These are phyloP conservation scores for Serrognathus titanus DNA, from an alignment of 2,888 invertebrate species.

Conservation along the genomic window DNA sequence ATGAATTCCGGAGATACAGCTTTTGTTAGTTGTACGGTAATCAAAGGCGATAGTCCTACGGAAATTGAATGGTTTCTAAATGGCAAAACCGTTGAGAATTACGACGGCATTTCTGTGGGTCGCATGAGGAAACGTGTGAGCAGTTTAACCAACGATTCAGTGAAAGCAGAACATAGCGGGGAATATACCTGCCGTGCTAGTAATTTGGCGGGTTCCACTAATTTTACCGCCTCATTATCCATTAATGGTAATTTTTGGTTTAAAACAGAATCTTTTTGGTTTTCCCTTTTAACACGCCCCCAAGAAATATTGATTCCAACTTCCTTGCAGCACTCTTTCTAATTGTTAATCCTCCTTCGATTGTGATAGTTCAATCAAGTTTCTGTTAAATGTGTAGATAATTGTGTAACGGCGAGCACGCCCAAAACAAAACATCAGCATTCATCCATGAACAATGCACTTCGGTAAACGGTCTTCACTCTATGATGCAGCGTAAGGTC, in stretches of 20 bases:
- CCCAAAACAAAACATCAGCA: too few species aligned
- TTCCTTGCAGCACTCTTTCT: neutral
- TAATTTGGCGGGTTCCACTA: slow-evolving; percentile 65
- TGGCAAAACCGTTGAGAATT: slow-evolving; percentile 44
- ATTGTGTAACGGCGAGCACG: too few species aligned
- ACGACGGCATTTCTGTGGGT: slow-evolving; percentile 55
- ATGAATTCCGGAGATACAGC: slow-evolving; percentile 73
- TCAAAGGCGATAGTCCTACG: slow-evolving; percentile 76
- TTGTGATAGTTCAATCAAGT: too few species aligned
- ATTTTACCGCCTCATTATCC: slow-evolving; percentile 32
- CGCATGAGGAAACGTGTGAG: slow-evolving; percentile 64
- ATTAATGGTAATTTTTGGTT: slow-evolving; percentile 27
- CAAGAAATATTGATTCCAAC: neutral
- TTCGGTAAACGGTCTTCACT: too few species aligned
- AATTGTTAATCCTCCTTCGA: too few species aligned
- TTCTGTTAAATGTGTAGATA: too few species aligned
- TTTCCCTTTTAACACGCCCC: neutral
- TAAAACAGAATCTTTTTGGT: neutral
- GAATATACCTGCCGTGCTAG: slow-evolving; percentile 67
- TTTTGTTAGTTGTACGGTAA: slow-evolving; percentile 67
- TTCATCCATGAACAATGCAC: too few species aligned
- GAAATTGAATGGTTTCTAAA: slow-evolving; percentile 65
- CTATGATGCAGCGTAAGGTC: too few species aligned
- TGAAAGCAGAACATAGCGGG: slow-evolving; percentile 68
- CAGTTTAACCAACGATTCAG: slow-evolving; percentile 68